A percentile compares a stretch with the other conserved stretches of the same genome.
Evolutionary conservation across 2,797 vertebrate species (phyloP).

Genomic region (Onychomys leucogaster): DNA sequence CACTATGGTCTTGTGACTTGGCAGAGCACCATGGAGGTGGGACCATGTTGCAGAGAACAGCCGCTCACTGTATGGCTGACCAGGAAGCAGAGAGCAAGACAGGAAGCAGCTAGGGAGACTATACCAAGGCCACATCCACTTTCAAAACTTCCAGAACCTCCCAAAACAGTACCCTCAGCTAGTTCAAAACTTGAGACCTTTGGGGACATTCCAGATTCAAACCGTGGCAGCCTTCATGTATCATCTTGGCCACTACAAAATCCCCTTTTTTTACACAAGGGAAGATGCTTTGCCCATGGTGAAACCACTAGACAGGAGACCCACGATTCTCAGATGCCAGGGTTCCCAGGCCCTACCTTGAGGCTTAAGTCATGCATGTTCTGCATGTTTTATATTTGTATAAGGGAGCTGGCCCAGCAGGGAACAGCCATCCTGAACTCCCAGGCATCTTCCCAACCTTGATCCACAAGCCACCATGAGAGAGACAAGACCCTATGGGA

Average conservation of each 20-base stretch:
- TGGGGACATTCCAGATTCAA: background rate
- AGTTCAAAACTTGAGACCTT: background rate
- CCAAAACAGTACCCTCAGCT: background rate
- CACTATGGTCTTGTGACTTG: background rate
- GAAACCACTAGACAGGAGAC: background rate
- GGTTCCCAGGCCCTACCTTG: background rate
- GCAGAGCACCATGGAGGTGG: background rate
- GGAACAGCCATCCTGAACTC: background rate
- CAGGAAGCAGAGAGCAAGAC: background rate
- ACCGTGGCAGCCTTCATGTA: background rate
- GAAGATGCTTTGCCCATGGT: background rate
- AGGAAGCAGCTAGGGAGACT: background rate
- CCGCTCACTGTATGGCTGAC: background rate
- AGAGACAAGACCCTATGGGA: background rate
- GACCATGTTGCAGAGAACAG: background rate
- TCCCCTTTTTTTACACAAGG: background rate
- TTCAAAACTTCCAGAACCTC: background rate
- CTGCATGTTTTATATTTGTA: background rate
- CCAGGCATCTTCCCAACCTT: background rate
- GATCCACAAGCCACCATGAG: background rate
- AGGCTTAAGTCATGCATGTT: background rate
- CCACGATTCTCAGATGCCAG: background rate
- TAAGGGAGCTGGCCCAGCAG: background rate
- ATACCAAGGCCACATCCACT: background rate
- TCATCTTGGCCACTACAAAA: background rate